These are phyloP conservation scores for Lasioglossum zephyrum DNA, from an alignment of 2,888 invertebrate species.

Conservation along the genomic window DNA sequence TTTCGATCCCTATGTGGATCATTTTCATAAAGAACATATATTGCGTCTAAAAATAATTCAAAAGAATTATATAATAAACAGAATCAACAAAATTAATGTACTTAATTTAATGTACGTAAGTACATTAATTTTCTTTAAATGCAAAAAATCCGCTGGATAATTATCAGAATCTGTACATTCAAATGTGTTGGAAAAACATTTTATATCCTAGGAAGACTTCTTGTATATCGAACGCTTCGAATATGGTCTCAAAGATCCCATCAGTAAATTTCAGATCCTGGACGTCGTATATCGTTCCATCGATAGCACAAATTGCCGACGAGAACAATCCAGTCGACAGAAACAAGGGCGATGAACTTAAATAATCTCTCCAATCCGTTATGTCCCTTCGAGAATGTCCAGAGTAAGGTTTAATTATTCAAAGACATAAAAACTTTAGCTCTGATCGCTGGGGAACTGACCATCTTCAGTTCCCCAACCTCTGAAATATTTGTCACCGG, in stretches of 20 bases:
- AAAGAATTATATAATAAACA: no score
- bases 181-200: not conserved
- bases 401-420: not conserved
- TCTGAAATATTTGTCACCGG: not conserved
- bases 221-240: not conserved
- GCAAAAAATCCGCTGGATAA: no score
- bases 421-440: not conserved
- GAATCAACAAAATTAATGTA: no score
- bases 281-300: not conserved
- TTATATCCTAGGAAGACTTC: not conserved
- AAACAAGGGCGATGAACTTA: not conserved
- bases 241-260: not conserved
- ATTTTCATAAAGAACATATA: no score
- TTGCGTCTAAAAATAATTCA: no score
- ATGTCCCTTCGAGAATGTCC: not conserved
- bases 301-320: not conserved
- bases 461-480: not conserved
- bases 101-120: no score
- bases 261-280: not conserved
- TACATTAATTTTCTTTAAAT: no score
- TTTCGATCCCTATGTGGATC: no score
- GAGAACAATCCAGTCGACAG: not conserved
- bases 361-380: not conserved
- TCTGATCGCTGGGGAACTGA: not conserved
- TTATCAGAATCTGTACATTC: not conserved